Base-by-base conservation (phyloP, 2,113 vertebrate genomes). In the Cololabis saira region DNA sequence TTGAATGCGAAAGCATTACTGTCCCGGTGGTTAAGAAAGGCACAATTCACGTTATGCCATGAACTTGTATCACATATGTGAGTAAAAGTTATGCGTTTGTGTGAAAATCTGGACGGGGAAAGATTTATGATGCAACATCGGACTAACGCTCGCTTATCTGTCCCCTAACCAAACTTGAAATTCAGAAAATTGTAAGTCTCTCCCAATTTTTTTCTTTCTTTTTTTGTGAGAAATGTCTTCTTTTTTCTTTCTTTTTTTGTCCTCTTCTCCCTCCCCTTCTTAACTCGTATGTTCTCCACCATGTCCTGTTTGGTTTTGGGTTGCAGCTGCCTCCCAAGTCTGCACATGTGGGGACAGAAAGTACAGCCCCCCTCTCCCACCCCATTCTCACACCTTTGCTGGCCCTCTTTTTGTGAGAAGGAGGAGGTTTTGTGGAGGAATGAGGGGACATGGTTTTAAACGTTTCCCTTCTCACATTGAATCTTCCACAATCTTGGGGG, bases 141-240 rank as follows among this genome's bases (percentile, higher is more conserved):
- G 33, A 37, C 33, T 37, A 37, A 37, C 10, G 33, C 33, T 11
- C 33, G 1, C 33, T 84, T 80, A 77, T 70, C 64, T 74, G 80
- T 88, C 33, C 3, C 6, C 33, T 7, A 37, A 37, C 33, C 33
- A 37, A 70, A 79, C 76, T 76, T 56, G 58, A 83, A 76, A 84
- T 76, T 56, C 75, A 81, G 42, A 27, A 59, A 70, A 76, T 74
- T 74, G 64, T 57, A 74, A 64, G 53, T 74, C 68, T 74, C 74
- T 37, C 10, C 33, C 33, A 7, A 10, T 16, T 45, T 4, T 17
- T 6, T 45, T n/a, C 14, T n/a, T 66, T 71, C 60, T 42, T 67
- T 82, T 84, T 84, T 74, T 53, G 53, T 83, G 78, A 80, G 78
- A 88, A 90, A 85, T 87, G n/a, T n/a, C n/a, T 72, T 70, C 77